These are phyloP conservation scores for Virgularia gustaviana DNA, from an alignment of 92 coral and sea anemone genomes.

Conservation along the genomic window DNA sequence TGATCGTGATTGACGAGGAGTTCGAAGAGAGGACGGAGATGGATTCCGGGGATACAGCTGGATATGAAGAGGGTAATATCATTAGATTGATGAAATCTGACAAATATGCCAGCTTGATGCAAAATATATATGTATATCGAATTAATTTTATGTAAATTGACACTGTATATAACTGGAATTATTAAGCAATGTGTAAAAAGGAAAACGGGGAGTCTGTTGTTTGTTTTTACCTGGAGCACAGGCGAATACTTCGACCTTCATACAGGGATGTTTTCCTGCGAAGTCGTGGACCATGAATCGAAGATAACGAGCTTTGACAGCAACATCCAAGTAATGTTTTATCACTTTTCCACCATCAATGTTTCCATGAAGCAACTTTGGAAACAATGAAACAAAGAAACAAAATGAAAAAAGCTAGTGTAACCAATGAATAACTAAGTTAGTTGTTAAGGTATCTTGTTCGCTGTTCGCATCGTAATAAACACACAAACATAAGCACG, in stretches of 20 bases:
- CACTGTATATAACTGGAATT: not conserved
- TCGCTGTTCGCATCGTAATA: too few relatives aligned
- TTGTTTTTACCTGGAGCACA: slow-evolving; percentile 27
- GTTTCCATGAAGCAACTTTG: slow-evolving; percentile 5
- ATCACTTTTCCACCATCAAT: not conserved
- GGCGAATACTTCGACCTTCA: slow-evolving; percentile 28
- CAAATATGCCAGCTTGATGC: too few relatives aligned
- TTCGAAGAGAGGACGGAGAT: not conserved
- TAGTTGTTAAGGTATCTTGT: too few relatives aligned
- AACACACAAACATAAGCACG: too few relatives aligned
- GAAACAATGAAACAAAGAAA: not conserved
- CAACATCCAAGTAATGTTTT: slow-evolving; percentile 29
- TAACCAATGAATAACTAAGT: too few relatives aligned
- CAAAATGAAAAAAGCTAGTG: not conserved
- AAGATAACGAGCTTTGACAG: slow-evolving; percentile 24
- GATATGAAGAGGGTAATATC: not conserved
- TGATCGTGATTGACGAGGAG: slow-evolving; percentile 22
- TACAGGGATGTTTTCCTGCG: slow-evolving; percentile 16
- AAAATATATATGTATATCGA: too few relatives aligned
- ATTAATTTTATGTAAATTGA: too few relatives aligned
- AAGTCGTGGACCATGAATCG: not conserved
- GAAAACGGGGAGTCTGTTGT: not conserved
- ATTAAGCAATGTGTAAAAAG: not conserved
- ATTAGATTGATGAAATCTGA: too few relatives aligned
- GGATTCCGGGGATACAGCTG: slow-evolving; percentile 20